A percentile compares a stretch with the other conserved stretches of the same genome.
Conservation (phyloP, 1,140 invertebrate species). For the Apis mellifera region DNA sequence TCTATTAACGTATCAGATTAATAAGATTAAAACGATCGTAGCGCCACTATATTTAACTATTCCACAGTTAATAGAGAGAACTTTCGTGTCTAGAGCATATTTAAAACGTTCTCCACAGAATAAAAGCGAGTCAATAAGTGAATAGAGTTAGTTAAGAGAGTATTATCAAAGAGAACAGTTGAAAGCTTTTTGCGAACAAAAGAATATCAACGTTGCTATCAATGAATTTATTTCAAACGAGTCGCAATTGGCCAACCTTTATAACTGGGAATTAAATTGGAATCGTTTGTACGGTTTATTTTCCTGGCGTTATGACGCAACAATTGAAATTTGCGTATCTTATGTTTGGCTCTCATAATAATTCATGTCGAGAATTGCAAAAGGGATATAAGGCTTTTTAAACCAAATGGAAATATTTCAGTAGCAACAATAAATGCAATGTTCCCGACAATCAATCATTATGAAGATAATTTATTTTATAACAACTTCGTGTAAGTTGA, state of each 20-base stretch:
- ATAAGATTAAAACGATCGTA: neutral
- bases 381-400: too few species aligned
- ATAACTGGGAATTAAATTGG: neutral
- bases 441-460: neutral
- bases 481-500: neutral
- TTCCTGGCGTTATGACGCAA: too few species aligned
- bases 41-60: neutral
- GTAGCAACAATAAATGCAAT: too few species aligned
- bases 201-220: neutral
- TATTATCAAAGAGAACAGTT: neutral
- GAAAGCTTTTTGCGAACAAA: conserved; percentile 3
- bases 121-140: conserved; percentile 23
- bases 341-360: neutral
- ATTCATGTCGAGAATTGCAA: neutral
- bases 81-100: neutral
- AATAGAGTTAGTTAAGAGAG: neutral
- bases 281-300: neutral
- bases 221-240: conserved; percentile 4
- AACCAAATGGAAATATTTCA: too few species aligned
- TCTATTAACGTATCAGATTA: too few species aligned
- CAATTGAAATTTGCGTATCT: neutral
- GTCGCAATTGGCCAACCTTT: neutral
- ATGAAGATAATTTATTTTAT: neutral
- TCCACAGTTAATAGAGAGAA: neutral
- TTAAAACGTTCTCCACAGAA: conserved; percentile 9